A percentile compares a stretch with the other conserved stretches of the same genome.
phyloP scores from a whole-genome alignment of 2,797 vertebrate genomes.

The Hephaestus fuliginosus region DNA sequence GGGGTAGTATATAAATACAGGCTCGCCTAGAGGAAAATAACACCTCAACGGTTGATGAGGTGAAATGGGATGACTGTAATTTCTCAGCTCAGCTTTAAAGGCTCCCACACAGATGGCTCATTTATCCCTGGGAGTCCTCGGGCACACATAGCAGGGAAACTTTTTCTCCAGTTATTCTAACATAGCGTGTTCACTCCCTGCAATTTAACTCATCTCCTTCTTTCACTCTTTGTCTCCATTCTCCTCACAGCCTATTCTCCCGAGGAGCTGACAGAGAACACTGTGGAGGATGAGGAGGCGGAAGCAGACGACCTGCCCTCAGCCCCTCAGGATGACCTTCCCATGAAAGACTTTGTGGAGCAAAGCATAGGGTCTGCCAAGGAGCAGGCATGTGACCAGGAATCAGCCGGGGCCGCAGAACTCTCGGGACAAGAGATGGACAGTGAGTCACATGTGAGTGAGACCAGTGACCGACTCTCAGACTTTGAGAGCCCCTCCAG shows the following conservation, averaged over 20 bases:
- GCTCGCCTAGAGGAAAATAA: slow-evolving; percentile 87
- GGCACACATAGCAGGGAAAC: slow-evolving; percentile 86
- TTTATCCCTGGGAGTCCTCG: slow-evolving; percentile 87
- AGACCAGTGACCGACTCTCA: slow-evolving; percentile 93
- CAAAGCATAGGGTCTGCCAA: slow-evolving; percentile 85
- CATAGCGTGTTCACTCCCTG: slow-evolving; percentile 79
- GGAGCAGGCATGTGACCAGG: slow-evolving; percentile 90
- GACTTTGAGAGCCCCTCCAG: slow-evolving; percentile 93
- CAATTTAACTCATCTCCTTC: slow-evolving; percentile 83
- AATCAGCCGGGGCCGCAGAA: slow-evolving; percentile 88
- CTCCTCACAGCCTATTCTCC: slow-evolving; percentile 92
- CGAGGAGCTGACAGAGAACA: slow-evolving; percentile 87
- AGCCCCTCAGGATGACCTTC: slow-evolving; percentile 76
- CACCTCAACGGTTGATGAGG: slow-evolving; percentile 87
- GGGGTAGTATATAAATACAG: slow-evolving; percentile 87
- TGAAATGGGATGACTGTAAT: slow-evolving; percentile 88
- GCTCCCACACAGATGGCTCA: slow-evolving; percentile 88
- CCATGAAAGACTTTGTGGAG: slow-evolving; percentile 85
- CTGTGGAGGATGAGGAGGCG: slow-evolving; percentile 88
- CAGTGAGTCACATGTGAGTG: slow-evolving; percentile 95
- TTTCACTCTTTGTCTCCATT: slow-evolving; percentile 79
- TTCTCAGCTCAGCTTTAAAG: slow-evolving; percentile 88
- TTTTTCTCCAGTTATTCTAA: slow-evolving; percentile 86
- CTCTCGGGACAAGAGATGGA: slow-evolving; percentile 95
- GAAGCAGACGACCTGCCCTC: slow-evolving; percentile 84